These are phyloP conservation scores for Bovichtus diacanthus DNA, from an alignment of 2,797 vertebrate genomes.

Conservation along the genomic window DNA sequence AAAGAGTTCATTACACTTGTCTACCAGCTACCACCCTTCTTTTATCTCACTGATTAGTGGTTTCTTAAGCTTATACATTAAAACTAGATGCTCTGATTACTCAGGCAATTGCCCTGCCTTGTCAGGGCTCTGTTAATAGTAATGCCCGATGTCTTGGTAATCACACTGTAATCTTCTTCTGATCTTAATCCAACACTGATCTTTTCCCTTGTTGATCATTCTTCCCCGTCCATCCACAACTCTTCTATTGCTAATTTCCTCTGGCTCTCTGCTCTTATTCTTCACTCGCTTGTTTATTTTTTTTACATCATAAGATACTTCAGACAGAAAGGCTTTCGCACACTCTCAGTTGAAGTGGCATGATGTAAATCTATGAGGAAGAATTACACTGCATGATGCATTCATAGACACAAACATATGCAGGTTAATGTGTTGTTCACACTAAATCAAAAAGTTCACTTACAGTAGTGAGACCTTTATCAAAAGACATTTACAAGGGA, in stretches of 20 bases:
- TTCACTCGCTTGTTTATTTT: slow-evolving; percentile 11
- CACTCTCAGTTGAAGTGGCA: slow-evolving; percentile 8
- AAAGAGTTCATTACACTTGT: slow-evolving; percentile 32
- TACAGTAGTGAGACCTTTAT: background rate
- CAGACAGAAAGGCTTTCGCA: slow-evolving; percentile 27
- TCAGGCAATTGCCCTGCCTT: slow-evolving; percentile 47
- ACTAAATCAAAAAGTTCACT: background rate
- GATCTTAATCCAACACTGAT: slow-evolving; percentile 69
- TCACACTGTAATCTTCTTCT: slow-evolving; percentile 60
- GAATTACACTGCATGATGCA: slow-evolving; percentile 1
- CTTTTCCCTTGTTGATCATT: slow-evolving; percentile 61
- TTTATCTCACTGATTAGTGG: slow-evolving; percentile 39
- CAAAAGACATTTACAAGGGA: too few species aligned
- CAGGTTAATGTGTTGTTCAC: background rate
- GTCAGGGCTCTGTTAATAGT: slow-evolving; percentile 55
- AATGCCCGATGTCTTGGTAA: slow-evolving; percentile 62
- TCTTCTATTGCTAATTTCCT: slow-evolving; percentile 28
- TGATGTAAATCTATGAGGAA: slow-evolving; percentile 46
- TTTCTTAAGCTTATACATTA: slow-evolving; percentile 53
- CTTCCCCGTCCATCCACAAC: slow-evolving; percentile 21
- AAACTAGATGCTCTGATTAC: slow-evolving; percentile 61
- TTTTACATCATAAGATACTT: slow-evolving; percentile 16
- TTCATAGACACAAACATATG: background rate
- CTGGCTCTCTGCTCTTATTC: slow-evolving; percentile 14
- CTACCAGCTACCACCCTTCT: slow-evolving; percentile 20